Percentiles rank a stretch among this genome's conserved stretches.
phyloP scores from a whole-genome alignment of 2,888 invertebrate genomes.

The Cremastobaeus sp. region DNA sequence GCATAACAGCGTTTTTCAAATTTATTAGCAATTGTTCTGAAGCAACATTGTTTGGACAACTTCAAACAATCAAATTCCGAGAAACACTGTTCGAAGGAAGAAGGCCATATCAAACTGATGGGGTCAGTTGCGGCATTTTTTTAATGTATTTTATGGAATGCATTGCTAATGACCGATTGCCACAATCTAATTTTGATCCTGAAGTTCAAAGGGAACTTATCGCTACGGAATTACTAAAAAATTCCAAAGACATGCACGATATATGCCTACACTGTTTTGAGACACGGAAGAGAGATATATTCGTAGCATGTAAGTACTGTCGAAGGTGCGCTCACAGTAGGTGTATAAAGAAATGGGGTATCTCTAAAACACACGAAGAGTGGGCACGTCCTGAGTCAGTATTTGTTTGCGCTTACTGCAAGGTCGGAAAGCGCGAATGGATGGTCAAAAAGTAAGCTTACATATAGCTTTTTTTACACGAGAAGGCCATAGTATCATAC shows the following conservation, averaged over 20 bases:
- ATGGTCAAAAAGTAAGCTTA: too few relatives aligned
- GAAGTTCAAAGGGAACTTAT: background rate
- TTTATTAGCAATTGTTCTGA: background rate
- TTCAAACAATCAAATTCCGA: background rate
- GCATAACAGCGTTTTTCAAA: background rate
- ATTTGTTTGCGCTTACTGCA: constrained; percentile 2
- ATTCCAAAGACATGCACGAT: constrained; percentile 6
- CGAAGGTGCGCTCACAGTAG: background rate
- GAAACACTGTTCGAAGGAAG: background rate
- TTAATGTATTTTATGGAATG: background rate
- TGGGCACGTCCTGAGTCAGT: background rate
- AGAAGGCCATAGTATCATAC: too few relatives aligned
- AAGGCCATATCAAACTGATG: background rate
- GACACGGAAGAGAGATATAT: background rate
- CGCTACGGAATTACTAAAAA: background rate
- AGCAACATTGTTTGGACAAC: background rate
- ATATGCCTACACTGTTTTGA: constrained; percentile 15
- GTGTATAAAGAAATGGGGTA: background rate
- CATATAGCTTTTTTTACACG: too few relatives aligned
- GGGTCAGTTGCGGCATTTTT: constrained; percentile 6
- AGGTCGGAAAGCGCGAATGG: constrained; percentile 4
- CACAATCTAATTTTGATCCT: background rate
- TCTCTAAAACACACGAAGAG: background rate
- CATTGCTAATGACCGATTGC: background rate
- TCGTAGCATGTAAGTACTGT: constrained; percentile 12